Evolutionary conservation across 2,797 vertebrate genomes (phyloP).

Genomic region (Todus mexicanus): DNA sequence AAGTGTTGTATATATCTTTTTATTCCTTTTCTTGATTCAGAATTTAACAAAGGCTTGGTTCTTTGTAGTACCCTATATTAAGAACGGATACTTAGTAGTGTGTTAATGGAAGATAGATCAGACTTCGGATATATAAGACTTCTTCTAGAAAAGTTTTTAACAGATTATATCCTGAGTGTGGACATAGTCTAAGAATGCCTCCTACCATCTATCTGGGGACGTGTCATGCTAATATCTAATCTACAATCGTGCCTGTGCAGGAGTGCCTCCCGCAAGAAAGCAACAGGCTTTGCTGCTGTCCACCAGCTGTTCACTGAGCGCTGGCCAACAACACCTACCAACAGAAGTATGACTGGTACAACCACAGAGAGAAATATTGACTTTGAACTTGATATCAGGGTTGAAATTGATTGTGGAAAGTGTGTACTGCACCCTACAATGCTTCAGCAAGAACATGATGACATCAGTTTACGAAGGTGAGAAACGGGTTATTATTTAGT

Average conservation of each 20-base stretch:
- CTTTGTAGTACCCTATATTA: neutral
- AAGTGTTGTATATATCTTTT: neutral
- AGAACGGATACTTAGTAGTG: neutral
- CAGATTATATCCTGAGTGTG: neutral
- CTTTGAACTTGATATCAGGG: slow-evolving; percentile 97
- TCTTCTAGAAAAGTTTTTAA: neutral
- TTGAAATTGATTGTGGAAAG: slow-evolving; percentile 98
- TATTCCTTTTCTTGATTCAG: neutral
- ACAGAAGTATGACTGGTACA: slow-evolving; percentile 83
- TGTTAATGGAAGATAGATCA: neutral
- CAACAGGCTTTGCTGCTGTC: slow-evolving; percentile 90
- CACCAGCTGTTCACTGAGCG: slow-evolving; percentile 94
- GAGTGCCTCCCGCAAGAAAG: slow-evolving; percentile 83
- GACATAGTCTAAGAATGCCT: neutral
- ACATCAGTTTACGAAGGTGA: slow-evolving; percentile 87
- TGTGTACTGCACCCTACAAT: slow-evolving; percentile 95
- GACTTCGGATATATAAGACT: too few species aligned
- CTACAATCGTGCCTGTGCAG: slow-evolving; percentile 66
- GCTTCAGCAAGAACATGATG: slow-evolving; percentile 91
- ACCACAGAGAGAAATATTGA: slow-evolving; percentile 94
- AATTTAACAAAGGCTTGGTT: neutral
- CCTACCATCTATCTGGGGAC: neutral
- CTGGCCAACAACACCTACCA: slow-evolving; percentile 85
- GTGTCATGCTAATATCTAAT: neutral
- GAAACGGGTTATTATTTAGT: neutral